Evolutionary conservation across 2,113 vertebrate species (phyloP), one percentile per base, ranked within the genome.

Genomic region (Gracilinanus agilis): DNA sequence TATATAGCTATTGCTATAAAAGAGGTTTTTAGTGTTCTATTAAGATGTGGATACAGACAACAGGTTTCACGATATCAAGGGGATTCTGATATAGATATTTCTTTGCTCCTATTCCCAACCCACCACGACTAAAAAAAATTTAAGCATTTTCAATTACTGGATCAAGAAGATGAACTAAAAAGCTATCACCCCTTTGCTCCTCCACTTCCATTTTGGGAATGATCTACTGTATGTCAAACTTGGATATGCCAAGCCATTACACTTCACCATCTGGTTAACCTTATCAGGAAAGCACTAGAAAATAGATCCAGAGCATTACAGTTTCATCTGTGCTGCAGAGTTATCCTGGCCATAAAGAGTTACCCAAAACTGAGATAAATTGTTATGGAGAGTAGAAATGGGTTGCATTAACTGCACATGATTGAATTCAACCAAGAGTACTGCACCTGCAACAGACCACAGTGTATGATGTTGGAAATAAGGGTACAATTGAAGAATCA

Each of bases 251-350:
- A 91, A 96, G 96, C 95, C 94, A 97, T 97, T 98, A 90, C 91
- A 96, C 97, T 97, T 98, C 92, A 96, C 98, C 93, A 95, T 96
- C 97, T 97, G 95, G 96, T 98, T 98, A 98, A 98, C 98, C 98
- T 98, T 97, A 97, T 98, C 97, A 98, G 95, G 19, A 97, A 98
- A 98, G 96, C 96, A 97, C 95, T 97, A 96, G 98, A 95, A 98
- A 98, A 98, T 94, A 98, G 97, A 97, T 97, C 34, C 95, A 96
- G 55, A 91, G 94, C 92, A 96, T 92, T 95, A 97, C 96, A 98
- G 94, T 98, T 95, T 95, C 98, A 96, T 98, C 98, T 95, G 95
- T 94, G 96, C 90, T 88, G 75, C 94, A 55, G 93, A 95, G 95
- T 97, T 98, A 97, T 96, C 97, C 93, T 96, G 95, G 97, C 97